Evolutionary conservation across 2,888 invertebrate genomes (phyloP).

Genomic region (Hypomecis punctinalis): DNA sequence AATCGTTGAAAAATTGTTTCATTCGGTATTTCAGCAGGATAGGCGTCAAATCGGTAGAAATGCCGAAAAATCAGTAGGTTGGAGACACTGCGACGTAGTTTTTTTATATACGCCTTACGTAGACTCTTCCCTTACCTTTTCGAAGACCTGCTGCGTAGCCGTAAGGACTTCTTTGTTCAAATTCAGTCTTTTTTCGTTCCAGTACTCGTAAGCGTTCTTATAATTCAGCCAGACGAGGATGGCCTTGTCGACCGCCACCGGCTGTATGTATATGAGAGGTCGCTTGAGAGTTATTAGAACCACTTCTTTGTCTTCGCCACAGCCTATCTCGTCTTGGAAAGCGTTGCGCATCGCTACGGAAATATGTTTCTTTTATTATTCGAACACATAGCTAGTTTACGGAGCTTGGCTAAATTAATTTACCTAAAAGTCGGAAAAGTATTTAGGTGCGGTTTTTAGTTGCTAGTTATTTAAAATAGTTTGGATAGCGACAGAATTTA

Average conservation of each 20-base stretch:
- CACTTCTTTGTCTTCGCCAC: slow-evolving; percentile 92
- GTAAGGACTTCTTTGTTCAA: slow-evolving; percentile 94
- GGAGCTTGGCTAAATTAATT: too few species aligned
- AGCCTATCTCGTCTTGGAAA: slow-evolving; percentile 95
- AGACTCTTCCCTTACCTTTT: slow-evolving; percentile 59
- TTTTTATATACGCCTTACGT: too few species aligned
- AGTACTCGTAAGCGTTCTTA: slow-evolving; percentile 99
- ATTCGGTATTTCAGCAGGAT: too few species aligned
- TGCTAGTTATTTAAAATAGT: too few species aligned
- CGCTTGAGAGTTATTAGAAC: slow-evolving; percentile 96
- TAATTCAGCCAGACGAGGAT: slow-evolving; percentile 99
- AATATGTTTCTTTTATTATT: background rate
- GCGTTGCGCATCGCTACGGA: slow-evolving; percentile 88
- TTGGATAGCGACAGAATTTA: too few species aligned
- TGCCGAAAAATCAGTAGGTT: too few species aligned
- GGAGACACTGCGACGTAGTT: too few species aligned
- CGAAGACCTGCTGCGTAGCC: slow-evolving; percentile 88
- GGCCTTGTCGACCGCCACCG: slow-evolving; percentile 98
- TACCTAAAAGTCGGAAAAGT: too few species aligned
- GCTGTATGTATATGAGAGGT: slow-evolving; percentile 98
- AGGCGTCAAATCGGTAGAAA: too few species aligned
- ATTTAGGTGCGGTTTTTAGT: too few species aligned
- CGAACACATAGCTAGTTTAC: background rate
- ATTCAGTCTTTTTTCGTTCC: slow-evolving; percentile 97
- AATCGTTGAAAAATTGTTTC: too few species aligned